These are phyloP conservation scores for Tetramorium parvispinum DNA, from an alignment of 1,140 invertebrate genomes.

Conservation along the genomic window DNA sequence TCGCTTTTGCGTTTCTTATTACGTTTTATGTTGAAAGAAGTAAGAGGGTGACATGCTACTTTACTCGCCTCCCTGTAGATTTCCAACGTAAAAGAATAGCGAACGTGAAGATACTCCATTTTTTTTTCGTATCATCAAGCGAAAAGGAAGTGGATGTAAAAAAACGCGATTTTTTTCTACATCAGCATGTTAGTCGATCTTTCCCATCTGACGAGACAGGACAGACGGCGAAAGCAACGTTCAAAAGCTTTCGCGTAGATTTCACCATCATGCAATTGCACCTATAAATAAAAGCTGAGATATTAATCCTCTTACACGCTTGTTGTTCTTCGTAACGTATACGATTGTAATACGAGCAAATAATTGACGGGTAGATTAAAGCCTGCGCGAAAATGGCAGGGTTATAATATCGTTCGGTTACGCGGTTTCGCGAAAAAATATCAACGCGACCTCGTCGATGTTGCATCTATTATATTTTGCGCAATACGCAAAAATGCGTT, in stretches of 20 bases:
- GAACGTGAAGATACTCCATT: conserved; percentile 5
- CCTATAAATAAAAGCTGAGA: conserved; percentile 26
- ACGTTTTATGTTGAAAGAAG: not conserved
- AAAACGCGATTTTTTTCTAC: not conserved
- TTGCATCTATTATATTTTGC: not conserved
- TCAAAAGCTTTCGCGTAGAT: not conserved
- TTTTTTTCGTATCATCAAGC: not conserved
- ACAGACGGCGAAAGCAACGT: not conserved
- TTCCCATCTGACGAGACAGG: not conserved
- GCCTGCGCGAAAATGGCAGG: not conserved
- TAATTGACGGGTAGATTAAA: not conserved
- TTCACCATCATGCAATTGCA: not conserved
- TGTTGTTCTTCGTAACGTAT: not conserved
- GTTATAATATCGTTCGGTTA: conserved; percentile 25
- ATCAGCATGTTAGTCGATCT: not conserved
- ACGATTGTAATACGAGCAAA: conserved; percentile 1
- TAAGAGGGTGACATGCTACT: not conserved
- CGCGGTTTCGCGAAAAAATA: conserved; percentile 6
- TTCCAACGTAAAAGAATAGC: not conserved
- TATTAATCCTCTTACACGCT: conserved; percentile 13
- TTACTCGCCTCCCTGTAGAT: not conserved
- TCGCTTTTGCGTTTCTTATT: conserved; percentile 17
- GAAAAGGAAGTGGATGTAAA: not conserved
- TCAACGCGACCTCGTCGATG: not conserved
- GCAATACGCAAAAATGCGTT: conserved; percentile 25